Evolutionary conservation across 2,113 vertebrate genomes (phyloP).

Genomic region (Anolis carolinensis): DNA sequence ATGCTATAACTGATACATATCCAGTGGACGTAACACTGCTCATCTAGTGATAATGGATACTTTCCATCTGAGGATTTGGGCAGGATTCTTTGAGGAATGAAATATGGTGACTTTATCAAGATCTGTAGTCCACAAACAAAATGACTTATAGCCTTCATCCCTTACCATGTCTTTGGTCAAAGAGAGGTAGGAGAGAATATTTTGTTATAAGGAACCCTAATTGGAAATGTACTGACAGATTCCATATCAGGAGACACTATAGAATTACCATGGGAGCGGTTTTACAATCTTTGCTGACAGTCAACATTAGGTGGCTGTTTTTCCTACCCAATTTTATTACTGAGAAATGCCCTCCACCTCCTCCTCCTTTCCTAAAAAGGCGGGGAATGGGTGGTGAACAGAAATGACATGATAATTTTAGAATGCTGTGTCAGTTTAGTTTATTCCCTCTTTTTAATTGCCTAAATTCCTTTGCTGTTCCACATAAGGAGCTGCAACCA

Average conservation of each 20-base stretch:
- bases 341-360: too few species aligned
- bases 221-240: not conserved
- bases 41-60: too few species aligned
- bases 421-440: not conserved
- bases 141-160: too few species aligned
- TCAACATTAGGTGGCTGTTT: not conserved
- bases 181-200: not conserved
- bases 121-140: too few species aligned
- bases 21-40: too few species aligned
- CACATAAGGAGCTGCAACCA: not conserved
- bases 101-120: too few species aligned
- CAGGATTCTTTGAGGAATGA: too few species aligned
- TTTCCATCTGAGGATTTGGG: too few species aligned
- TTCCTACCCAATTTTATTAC: too few species aligned
- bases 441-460: not conserved
- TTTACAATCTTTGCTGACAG: not conserved
- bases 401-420: not conserved
- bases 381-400: too few species aligned
- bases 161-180: too few species aligned
- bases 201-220: not conserved
- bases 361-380: not conserved
- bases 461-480: constrained; percentile 35
- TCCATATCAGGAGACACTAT: not conserved
- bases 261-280: not conserved
- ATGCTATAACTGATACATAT: too few species aligned